phyloP scores from a whole-genome alignment of 2,888 invertebrate genomes.

The Apamea sordens region DNA sequence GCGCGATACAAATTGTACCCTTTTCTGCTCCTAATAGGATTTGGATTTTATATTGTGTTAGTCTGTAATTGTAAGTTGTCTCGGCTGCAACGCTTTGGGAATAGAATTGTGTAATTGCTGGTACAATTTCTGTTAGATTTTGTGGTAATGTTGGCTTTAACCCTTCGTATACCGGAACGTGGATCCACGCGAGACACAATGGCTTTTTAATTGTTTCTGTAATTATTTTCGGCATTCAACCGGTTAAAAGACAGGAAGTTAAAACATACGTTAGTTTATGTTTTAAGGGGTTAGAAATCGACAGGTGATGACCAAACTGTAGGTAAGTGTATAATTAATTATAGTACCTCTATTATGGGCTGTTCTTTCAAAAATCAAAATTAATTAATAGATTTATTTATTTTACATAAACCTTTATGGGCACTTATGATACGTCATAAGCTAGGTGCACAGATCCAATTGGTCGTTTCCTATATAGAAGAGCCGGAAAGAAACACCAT shows the following conservation, averaged over 20 bases:
- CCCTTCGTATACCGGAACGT: too few relatives aligned
- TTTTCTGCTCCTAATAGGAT: slow-evolving; percentile 69
- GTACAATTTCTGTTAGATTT: slow-evolving; percentile 24
- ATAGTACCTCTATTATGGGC: background rate
- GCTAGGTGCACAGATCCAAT: background rate
- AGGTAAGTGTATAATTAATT: background rate
- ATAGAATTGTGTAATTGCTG: slow-evolving; percentile 50
- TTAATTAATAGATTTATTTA: background rate
- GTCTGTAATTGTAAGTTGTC: slow-evolving; percentile 60
- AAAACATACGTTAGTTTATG: background rate
- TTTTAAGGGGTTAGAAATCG: background rate
- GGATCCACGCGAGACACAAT: too few relatives aligned
- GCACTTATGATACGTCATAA: background rate
- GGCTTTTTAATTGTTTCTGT: too few relatives aligned
- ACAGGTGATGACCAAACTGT: background rate
- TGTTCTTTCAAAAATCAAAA: background rate
- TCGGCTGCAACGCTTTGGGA: slow-evolving; percentile 41
- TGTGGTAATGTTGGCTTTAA: slow-evolving; percentile 8
- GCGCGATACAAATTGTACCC: slow-evolving; percentile 71
- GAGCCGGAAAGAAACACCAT: too few relatives aligned
- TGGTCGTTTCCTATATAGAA: background rate
- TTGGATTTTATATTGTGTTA: slow-evolving; percentile 68
- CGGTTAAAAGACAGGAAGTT: background rate
- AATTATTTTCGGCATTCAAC: too few relatives aligned
- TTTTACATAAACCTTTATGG: background rate